Evolutionary conservation across 2,888 invertebrate species (phyloP).

Genomic region (Parnassius orleans): DNA sequence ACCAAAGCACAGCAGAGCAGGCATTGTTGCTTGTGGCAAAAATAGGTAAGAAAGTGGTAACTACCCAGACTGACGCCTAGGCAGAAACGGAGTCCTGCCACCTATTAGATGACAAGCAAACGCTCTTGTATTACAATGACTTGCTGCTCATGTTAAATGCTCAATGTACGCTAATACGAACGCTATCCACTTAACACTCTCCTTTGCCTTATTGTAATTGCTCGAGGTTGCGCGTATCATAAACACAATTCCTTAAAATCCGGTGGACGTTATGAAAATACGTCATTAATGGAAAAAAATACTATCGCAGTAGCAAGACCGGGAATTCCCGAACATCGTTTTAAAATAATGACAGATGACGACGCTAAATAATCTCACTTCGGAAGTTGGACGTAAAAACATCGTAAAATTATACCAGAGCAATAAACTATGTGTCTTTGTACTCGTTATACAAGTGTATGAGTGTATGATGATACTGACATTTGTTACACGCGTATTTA

Average conservation of each 20-base stretch:
- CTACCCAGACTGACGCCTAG: too few relatives aligned
- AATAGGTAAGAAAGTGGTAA: too few relatives aligned
- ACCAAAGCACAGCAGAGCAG: too few relatives aligned
- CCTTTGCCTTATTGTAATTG: too few relatives aligned
- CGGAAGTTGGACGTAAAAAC: slow-evolving; percentile 20
- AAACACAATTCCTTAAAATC: neutral
- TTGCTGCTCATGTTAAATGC: too few relatives aligned
- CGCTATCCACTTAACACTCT: too few relatives aligned
- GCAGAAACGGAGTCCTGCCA: too few relatives aligned
- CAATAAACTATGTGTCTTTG: slow-evolving; percentile 24
- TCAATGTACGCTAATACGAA: too few relatives aligned
- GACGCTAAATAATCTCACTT: slow-evolving; percentile 19
- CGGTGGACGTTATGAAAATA: slow-evolving; percentile 6
- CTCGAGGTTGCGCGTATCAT: too few relatives aligned
- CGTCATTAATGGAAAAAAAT: neutral
- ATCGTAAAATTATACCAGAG: slow-evolving; percentile 23
- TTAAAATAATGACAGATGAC: slow-evolving; percentile 23
- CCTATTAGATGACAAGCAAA: too few relatives aligned
- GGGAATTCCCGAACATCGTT: slow-evolving; percentile 23
- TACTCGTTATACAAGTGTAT: slow-evolving; percentile 2
- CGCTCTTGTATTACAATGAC: too few relatives aligned
- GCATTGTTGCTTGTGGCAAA: too few relatives aligned
- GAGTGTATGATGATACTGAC: slow-evolving; percentile 3
- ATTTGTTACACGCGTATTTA: slow-evolving; percentile 1
- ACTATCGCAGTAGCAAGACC: slow-evolving; percentile 2